These are phyloP conservation scores for Drosophila pullipes DNA, from an alignment of 2,888 invertebrate genomes.

Conservation along the genomic window DNA sequence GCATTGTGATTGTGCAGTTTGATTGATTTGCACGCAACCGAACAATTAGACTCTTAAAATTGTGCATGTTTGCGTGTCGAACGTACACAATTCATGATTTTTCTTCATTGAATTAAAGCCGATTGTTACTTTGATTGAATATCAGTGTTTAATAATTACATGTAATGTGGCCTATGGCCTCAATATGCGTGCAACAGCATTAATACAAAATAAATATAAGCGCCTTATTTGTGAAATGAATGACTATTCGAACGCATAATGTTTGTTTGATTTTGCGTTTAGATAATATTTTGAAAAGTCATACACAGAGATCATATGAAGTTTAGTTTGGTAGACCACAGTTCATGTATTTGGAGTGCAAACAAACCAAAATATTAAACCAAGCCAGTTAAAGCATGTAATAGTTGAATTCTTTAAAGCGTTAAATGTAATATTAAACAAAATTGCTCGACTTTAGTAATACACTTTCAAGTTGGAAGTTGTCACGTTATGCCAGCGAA, in stretches of 20 bases:
- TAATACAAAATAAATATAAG: neutral
- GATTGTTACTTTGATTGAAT: neutral
- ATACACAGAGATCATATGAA: neutral
- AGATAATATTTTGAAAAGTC: neutral
- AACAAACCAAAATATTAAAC: too few relatives aligned
- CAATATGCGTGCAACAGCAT: neutral
- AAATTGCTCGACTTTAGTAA: neutral
- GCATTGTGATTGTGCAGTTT: constrained; percentile 2
- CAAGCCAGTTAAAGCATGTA: too few relatives aligned
- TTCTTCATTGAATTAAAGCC: constrained; percentile 1
- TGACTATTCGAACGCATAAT: neutral
- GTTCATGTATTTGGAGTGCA: too few relatives aligned
- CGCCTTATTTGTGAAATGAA: neutral
- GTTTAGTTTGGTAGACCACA: neutral
- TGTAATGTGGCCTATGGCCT: neutral
- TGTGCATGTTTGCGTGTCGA: neutral
- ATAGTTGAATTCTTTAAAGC: neutral
- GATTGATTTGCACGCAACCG: constrained; percentile 9
- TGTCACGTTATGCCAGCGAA: neutral
- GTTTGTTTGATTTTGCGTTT: neutral
- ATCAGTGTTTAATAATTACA: neutral
- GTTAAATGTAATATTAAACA: neutral
- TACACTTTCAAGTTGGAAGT: neutral
- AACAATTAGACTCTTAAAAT: neutral
- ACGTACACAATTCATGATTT: neutral